A percentile compares a stretch with the other conserved stretches of the same genome.
phyloP scores from a whole-genome alignment of 1,140 invertebrate species.

The Psix sp. region DNA sequence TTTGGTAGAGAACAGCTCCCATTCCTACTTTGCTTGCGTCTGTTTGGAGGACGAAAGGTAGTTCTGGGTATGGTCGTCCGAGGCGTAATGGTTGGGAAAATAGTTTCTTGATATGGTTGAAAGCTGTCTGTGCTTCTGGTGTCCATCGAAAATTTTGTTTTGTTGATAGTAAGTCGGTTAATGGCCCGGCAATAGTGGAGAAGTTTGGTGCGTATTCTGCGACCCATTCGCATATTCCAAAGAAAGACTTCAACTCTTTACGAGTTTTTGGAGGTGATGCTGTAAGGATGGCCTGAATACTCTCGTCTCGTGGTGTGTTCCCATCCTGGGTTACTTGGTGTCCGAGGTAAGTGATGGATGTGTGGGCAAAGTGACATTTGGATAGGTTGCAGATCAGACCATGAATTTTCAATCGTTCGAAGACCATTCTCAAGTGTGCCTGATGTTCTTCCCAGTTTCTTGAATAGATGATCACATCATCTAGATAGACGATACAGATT shows the following conservation, averaged over 20 bases:
- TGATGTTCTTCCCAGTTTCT: not conserved
- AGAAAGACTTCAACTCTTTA: constrained; percentile 21
- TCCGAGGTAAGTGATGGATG: not conserved
- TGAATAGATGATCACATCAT: constrained; percentile 4
- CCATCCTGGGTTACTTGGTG: not conserved
- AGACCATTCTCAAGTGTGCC: not conserved
- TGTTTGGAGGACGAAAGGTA: constrained; percentile 34
- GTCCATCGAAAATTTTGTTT: constrained; percentile 16
- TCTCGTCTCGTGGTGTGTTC: not conserved
- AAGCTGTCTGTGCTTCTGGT: constrained; percentile 3
- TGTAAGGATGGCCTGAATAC: not conserved
- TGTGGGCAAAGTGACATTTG: not conserved
- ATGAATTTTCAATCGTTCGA: constrained; percentile 1
- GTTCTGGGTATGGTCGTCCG: constrained; percentile 10
- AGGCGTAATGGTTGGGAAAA: constrained; percentile 9
- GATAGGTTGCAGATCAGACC: too few species aligned
- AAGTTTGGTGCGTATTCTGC: constrained; percentile 39
- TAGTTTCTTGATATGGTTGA: constrained; percentile 1
- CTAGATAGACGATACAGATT: constrained; percentile 2
- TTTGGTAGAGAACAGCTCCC: constrained; percentile 42
- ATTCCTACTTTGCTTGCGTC: constrained; percentile 35
- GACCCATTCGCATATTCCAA: constrained; percentile 29
- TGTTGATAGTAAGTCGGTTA: constrained; percentile 25
- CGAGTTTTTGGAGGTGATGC: not conserved
- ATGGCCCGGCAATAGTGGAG: not conserved